Conservation (phyloP, 2,888 invertebrate genomes). For the Tenthredo scrophulariae region DNA sequence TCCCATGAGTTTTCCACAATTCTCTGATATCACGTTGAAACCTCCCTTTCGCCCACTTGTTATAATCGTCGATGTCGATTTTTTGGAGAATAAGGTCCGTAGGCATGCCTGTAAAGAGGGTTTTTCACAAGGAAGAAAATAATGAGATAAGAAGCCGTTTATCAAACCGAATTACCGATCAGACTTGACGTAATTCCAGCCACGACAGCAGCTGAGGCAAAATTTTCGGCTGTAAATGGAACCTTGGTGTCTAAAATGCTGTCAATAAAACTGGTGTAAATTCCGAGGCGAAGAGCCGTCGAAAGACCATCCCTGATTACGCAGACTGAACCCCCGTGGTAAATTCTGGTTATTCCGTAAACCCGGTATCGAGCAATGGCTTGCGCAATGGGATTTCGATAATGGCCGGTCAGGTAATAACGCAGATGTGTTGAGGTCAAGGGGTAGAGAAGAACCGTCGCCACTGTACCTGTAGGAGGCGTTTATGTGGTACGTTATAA, state of each 20-base stretch:
- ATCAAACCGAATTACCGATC: constrained; percentile 23
- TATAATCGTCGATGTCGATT: constrained; percentile 10
- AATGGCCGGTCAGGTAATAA: constrained; percentile 43
- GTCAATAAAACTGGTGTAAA: constrained; percentile 28
- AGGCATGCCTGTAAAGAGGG: not conserved
- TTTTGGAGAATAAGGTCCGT: not conserved
- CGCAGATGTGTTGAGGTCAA: constrained; percentile 47
- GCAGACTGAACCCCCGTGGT: not conserved
- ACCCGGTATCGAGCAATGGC: constrained; percentile 1
- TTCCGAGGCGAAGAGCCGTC: constrained; percentile 29
- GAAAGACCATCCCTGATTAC: constrained; percentile 32
- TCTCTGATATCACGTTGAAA: not conserved
- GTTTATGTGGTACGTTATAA: not conserved
- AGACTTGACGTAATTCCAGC: constrained; percentile 42
- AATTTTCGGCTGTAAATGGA: not conserved
- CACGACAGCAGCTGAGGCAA: constrained; percentile 4
- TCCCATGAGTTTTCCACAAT: constrained; percentile 33
- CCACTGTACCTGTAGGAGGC: constrained; percentile 22
- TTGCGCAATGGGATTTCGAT: constrained; percentile 39
- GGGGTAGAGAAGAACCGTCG: constrained; percentile 38
- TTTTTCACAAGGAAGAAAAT: not conserved
- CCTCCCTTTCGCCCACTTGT: constrained; percentile 6
- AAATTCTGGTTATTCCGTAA: constrained; percentile 15
- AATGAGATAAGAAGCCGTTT: not conserved
- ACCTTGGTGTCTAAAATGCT: not conserved